Evolutionary conservation across 2,797 vertebrate genomes (phyloP).

Genomic region (Podargus strigoides): DNA sequence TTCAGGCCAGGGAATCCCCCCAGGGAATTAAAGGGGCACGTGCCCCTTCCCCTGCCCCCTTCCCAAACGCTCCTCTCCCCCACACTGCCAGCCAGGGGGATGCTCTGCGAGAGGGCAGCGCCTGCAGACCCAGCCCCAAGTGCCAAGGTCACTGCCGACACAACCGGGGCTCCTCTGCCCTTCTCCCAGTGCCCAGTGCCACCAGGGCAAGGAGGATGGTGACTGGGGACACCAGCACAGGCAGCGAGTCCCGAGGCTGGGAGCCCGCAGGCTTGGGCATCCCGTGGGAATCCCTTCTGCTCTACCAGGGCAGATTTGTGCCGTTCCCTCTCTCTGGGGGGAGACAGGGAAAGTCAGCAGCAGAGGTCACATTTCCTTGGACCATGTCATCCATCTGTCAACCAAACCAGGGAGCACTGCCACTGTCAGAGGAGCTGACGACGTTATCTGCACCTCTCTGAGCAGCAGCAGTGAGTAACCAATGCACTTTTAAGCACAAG

Average conservation of each 20-base stretch:
- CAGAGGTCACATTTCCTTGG: background rate
- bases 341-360: fast-evolving
- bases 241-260: background rate
- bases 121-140: too few species aligned
- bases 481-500: background rate
- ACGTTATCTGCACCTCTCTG: fast-evolving
- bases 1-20: too few species aligned
- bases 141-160: background rate
- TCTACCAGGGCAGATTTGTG: background rate
- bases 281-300: fast-evolving
- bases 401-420: background rate
- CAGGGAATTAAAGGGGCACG: too few species aligned
- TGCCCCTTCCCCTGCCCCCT: too few species aligned
- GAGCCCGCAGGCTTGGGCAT: background rate
- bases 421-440: background rate
- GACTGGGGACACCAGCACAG: background rate
- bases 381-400: fast-evolving
- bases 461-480: too few species aligned
- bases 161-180: background rate
- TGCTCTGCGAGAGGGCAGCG: too few species aligned
- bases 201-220: background rate
- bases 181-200: background rate
- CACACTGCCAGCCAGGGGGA: background rate
- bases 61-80: too few species aligned
- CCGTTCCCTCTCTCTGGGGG: background rate